A percentile compares a stretch with the other conserved stretches of the same genome.
These are phyloP conservation scores for Rostratula benghalensis DNA, from an alignment of 2,113 vertebrate species.

Conservation along the genomic window DNA sequence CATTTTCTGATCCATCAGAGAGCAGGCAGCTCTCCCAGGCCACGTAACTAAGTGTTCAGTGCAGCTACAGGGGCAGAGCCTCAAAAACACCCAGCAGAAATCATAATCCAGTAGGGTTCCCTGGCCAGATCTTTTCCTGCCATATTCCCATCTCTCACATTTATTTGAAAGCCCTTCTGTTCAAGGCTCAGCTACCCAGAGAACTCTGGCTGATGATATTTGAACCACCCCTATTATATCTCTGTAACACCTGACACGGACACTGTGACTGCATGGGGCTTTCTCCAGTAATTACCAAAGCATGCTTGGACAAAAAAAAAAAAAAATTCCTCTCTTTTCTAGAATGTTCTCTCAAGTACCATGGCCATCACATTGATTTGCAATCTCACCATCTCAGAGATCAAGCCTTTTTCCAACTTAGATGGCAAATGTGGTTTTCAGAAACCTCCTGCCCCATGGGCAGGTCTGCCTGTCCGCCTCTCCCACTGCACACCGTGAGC, in stretches of 20 bases:
- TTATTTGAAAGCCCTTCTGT: not conserved
- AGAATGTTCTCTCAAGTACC: not conserved
- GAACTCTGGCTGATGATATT: not conserved
- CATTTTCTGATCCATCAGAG: not conserved
- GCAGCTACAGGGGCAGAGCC: not conserved
- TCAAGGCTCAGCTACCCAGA: not conserved
- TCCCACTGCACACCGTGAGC: not conserved
- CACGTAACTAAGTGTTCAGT: not conserved
- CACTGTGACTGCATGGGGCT: not conserved
- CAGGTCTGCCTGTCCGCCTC: not conserved
- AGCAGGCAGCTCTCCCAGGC: not conserved
- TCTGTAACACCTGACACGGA: not conserved
- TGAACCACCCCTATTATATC: not conserved
- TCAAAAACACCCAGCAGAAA: not conserved
- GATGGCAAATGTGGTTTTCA: not conserved
- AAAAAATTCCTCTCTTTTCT: not conserved
- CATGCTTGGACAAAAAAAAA: not conserved
- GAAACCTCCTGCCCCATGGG: not conserved
- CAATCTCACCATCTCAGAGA: not conserved
- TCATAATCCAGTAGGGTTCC: not conserved
- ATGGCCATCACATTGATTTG: not conserved
- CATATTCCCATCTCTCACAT: rapidly evolving
- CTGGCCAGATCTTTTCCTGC: not conserved
- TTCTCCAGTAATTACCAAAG: not conserved
- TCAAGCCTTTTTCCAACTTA: not conserved